Percentiles rank a stretch among this genome's conserved stretches.
These are phyloP conservation scores for Brachypalpus laphriformis DNA, from an alignment of 2,888 invertebrate genomes.

Conservation along the genomic window DNA sequence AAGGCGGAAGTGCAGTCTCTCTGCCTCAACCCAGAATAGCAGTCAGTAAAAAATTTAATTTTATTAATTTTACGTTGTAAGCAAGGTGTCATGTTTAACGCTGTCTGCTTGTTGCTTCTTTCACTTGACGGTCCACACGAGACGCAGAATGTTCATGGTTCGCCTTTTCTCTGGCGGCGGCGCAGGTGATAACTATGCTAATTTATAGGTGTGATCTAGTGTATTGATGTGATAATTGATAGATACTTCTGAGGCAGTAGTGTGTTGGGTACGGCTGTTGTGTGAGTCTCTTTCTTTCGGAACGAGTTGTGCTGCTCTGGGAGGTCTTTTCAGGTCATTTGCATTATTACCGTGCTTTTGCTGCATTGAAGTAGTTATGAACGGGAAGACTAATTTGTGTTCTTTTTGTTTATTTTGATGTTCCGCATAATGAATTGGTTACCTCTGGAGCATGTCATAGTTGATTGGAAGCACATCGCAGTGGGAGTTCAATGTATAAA, in stretches of 20 bases:
- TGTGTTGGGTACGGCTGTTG: conserved; percentile 5
- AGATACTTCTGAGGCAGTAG: conserved; percentile 51
- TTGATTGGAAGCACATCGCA: conserved; percentile 17
- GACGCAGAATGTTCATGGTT: conserved; percentile 4
- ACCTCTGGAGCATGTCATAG: not conserved
- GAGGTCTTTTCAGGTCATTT: conserved; percentile 46
- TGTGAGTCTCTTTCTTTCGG: not conserved
- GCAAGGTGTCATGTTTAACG: conserved; percentile 23
- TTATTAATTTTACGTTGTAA: conserved; percentile 22
- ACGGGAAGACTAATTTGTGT: conserved; percentile 25
- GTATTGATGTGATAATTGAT: conserved; percentile 55
- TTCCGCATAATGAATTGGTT: conserved; percentile 43
- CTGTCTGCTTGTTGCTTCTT: not conserved
- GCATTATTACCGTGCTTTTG: conserved; percentile 15
- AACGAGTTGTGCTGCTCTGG: conserved; percentile 17
- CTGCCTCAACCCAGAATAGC: not conserved
- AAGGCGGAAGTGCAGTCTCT: not conserved
- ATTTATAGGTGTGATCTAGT: conserved; percentile 58
- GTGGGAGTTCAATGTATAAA: not conserved
- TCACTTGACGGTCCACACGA: conserved; percentile 24
- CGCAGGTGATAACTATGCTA: conserved; percentile 56
- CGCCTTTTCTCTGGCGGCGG: conserved; percentile 14
- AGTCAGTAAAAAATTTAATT: conserved; percentile 11
- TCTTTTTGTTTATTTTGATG: conserved; percentile 20
- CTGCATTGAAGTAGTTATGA: not conserved